These are phyloP conservation scores for Nycteola revayana DNA, from an alignment of 2,888 invertebrate genomes.

Conservation along the genomic window DNA sequence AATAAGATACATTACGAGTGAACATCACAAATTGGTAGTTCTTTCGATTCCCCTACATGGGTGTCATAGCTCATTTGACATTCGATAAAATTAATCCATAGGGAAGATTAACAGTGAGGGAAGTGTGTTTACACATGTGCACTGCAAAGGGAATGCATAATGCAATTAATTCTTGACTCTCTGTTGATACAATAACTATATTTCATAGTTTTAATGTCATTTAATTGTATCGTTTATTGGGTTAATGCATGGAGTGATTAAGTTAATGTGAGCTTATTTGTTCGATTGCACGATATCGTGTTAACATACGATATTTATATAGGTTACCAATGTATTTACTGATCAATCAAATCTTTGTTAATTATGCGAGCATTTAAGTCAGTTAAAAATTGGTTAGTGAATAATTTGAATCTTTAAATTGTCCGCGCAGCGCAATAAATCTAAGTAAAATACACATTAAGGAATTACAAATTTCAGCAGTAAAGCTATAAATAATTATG, in stretches of 20 bases:
- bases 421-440: too few species aligned
- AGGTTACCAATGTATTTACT: constrained; percentile 27
- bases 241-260: constrained; percentile 14
- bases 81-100: constrained; percentile 77
- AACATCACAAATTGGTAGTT: constrained; percentile 32
- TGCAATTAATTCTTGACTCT: constrained; percentile 63
- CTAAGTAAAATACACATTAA: too few species aligned
- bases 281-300: too few species aligned
- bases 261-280: not conserved
- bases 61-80: constrained; percentile 79
- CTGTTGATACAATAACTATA: constrained; percentile 54
- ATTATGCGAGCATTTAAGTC: too few species aligned
- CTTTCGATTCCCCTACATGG: constrained; percentile 55
- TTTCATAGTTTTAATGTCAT: constrained; percentile 41
- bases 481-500: too few species aligned
- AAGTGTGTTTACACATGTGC: constrained; percentile 65
- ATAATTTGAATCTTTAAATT: too few species aligned
- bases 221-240: constrained; percentile 40
- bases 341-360: too few species aligned
- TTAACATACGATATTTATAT: constrained; percentile 24
- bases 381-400: too few species aligned
- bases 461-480: too few species aligned
- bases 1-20: constrained; percentile 31
- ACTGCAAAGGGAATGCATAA: constrained; percentile 50
- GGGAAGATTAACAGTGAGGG: constrained; percentile 63